These are phyloP conservation scores for Ferdinandea cuprea DNA, from an alignment of 2,888 invertebrate species.

Conservation along the genomic window DNA sequence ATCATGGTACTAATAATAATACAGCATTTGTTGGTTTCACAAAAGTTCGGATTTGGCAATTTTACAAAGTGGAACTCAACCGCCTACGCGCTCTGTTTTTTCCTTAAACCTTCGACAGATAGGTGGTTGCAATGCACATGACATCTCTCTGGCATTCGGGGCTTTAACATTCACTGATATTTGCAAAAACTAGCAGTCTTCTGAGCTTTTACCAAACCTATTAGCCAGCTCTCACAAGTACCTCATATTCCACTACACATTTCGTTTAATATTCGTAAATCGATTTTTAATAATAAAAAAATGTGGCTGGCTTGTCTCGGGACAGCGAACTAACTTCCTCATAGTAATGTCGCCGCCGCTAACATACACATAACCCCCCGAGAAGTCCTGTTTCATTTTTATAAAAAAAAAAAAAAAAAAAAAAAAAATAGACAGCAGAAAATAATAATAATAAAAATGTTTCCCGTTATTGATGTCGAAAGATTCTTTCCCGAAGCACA, in stretches of 20 bases:
- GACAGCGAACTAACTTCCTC: neutral
- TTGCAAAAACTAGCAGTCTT: neutral
- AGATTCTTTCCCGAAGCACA: conserved; percentile 53
- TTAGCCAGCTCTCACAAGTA: neutral
- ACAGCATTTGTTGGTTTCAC: no score
- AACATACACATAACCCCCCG: conserved; percentile 9
- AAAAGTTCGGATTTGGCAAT: no score
- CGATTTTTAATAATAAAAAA: conserved; percentile 37
- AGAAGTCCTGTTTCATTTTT: conserved; percentile 14
- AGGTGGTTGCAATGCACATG: no score
- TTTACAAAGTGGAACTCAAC: no score
- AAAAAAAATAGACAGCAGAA: conserved; percentile 6
- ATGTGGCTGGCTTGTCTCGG: neutral
- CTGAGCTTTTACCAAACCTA: neutral
- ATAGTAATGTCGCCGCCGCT: conserved; percentile 26
- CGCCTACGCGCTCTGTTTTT: no score
- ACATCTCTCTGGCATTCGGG: no score
- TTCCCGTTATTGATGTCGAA: conserved; percentile 69
- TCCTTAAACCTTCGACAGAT: no score
- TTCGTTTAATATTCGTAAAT: conserved; percentile 8
- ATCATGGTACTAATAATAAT: no score
- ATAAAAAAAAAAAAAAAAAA: conserved; percentile 12
- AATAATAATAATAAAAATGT: conserved; percentile 69
- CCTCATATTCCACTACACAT: neutral
- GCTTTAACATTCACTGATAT: no score